Evolutionary conservation across 2,113 vertebrate genomes (phyloP).

Genomic region (Prunella himalayana): DNA sequence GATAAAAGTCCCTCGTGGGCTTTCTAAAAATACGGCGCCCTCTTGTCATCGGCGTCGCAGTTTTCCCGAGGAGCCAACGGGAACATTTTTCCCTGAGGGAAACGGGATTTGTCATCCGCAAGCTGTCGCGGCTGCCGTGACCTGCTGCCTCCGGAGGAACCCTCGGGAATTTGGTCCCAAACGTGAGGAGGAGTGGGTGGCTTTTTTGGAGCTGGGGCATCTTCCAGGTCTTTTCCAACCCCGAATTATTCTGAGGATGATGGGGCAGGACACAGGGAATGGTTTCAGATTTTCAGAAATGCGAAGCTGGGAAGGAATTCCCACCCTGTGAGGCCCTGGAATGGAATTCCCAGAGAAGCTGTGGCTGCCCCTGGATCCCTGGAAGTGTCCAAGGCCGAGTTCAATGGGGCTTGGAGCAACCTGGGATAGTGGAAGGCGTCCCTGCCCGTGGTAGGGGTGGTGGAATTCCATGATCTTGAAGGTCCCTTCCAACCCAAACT

Average conservation of each 20-base stretch:
- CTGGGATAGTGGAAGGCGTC: neutral
- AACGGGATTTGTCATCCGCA: neutral
- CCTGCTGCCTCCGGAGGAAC: neutral
- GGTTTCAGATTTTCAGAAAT: neutral
- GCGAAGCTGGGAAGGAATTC: neutral
- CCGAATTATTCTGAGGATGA: neutral
- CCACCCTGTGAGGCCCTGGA: neutral
- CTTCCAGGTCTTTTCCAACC: neutral
- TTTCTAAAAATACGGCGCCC: neutral
- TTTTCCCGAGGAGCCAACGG: neutral
- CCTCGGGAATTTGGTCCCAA: neutral
- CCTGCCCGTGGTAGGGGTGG: neutral
- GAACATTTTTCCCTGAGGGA: neutral
- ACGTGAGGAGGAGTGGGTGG: neutral
- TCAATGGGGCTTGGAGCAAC: neutral
- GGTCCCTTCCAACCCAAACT: neutral
- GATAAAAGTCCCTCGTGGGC: neutral
- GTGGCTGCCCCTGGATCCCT: neutral
- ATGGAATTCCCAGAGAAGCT: neutral
- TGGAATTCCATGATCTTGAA: neutral
- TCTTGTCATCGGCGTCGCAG: neutral
- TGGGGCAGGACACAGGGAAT: neutral
- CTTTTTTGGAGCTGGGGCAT: neutral
- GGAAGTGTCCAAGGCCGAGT: rapidly evolving
- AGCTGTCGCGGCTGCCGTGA: neutral